Evolutionary conservation across 2,113 vertebrate genomes (phyloP), one percentile per base, ranked within the genome.

Genomic region (Crotalus helleri): DNA sequence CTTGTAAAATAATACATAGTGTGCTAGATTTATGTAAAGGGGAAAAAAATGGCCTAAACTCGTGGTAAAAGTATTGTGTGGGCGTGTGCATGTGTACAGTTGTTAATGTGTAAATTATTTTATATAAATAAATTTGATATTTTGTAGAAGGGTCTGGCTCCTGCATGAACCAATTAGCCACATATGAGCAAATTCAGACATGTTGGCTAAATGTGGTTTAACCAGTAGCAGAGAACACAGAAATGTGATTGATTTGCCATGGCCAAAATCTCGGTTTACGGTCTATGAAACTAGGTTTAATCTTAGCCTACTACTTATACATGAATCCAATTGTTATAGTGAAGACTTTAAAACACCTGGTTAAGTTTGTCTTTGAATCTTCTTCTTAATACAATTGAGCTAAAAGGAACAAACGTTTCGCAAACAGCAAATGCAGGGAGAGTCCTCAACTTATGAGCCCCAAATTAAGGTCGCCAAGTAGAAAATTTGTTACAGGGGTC

Each of bases 111-210:
- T 97, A 97, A 98, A 98, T 97, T 97, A 98, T 99, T 99, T 98
- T 98, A 97, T 98, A 97, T 97, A 98, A 99, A 99, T 99, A 99
- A 96, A 98, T 99, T 99, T 99, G 98, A 98, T 99, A 99, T 99
- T 99, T 99, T 99, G 94, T 98, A 99, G 92, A 96, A 93, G 94
- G 94, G 94, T 96, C 17, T 81, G 74, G 74, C 74, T 44, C 74
- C 33, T 81, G 74, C 9, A 44, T 81, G 19, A 81, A 81, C 33
- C 74, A 19, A 81, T 81, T 39, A 81, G 69, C n/a, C 6, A 39
- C 1, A 17, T 81, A 33, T 7, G 39, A 69, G 61, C 26, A 15
- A 69, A 69, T 33, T 69, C 64, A 33, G 29, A 33, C 64, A 69
- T 33, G 64, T 17, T 69, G 33, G 33, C 33, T 39, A 81, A 44